Evolutionary conservation across 2,113 vertebrate species (phyloP).

Genomic region (Sylvia atricapilla): DNA sequence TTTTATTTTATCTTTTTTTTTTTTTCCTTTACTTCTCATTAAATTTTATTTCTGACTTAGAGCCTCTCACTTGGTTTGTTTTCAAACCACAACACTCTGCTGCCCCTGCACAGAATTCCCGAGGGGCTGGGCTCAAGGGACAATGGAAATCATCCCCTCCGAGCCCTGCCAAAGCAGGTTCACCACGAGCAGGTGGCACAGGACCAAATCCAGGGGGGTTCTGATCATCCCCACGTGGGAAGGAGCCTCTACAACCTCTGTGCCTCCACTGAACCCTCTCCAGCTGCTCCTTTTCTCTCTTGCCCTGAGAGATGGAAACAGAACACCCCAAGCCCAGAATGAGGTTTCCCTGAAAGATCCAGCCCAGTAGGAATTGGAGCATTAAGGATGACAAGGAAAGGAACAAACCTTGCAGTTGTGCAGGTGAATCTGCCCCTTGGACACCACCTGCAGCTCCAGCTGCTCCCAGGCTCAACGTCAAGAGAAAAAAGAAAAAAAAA

Average conservation of each 20-base stretch:
- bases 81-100: too few relatives aligned
- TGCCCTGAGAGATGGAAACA: neutral
- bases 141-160: neutral
- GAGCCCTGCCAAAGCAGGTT: neutral
- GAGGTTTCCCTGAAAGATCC: neutral
- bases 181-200: neutral
- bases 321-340: neutral
- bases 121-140: neutral
- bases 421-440: rapidly evolving
- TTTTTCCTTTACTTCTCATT: too few relatives aligned
- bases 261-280: neutral
- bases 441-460: neutral
- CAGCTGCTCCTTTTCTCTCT: neutral
- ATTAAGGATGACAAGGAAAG: neutral
- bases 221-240: neutral
- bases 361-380: neutral
- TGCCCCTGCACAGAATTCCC: neutral
- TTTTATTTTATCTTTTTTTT: too few relatives aligned
- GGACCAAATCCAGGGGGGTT: neutral
- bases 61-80: too few relatives aligned
- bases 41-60: too few relatives aligned
- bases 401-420: rapidly evolving
- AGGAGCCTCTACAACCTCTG: neutral
- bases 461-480: neutral
- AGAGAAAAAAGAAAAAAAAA: neutral